phyloP scores from a whole-genome alignment of 1,140 invertebrate species.

The Scaptomyza pallida region DNA sequence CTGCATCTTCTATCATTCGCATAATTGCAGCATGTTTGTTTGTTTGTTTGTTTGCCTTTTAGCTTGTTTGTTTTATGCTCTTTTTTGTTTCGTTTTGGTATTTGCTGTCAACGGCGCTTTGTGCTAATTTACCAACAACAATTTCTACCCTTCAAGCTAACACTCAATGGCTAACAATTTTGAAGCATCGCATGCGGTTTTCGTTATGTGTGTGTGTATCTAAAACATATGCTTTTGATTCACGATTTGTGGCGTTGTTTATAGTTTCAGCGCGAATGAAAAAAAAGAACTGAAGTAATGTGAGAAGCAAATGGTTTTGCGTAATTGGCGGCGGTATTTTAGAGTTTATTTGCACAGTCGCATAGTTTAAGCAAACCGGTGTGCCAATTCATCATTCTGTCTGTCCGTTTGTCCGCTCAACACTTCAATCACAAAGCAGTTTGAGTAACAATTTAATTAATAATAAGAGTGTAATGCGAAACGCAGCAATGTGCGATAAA shows the following conservation, averaged over 20 bases:
- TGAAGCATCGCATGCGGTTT: constrained; percentile 34
- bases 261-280: constrained; percentile 51
- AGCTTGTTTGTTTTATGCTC: constrained; percentile 11
- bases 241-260: constrained; percentile 28
- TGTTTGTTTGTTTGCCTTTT: constrained; percentile 9
- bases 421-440: constrained; percentile 49
- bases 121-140: constrained; percentile 42
- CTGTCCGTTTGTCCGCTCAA: constrained; percentile 48
- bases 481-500: constrained; percentile 63
- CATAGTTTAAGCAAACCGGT: constrained; percentile 36
- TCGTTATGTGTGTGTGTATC: constrained; percentile 12
- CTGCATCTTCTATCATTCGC: constrained; percentile 1
- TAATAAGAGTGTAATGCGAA: constrained; percentile 67
- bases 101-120: constrained; percentile 49
- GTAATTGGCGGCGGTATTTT: constrained; percentile 60
- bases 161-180: constrained; percentile 23
- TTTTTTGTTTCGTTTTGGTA: constrained; percentile 20
- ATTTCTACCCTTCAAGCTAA: neutral
- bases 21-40: constrained; percentile 27
- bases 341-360: constrained; percentile 66
- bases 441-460: constrained; percentile 82
- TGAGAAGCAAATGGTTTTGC: constrained; percentile 72
- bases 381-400: too few species aligned
- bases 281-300: constrained; percentile 63
- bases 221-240: constrained; percentile 25